These are phyloP conservation scores for Lamellibrachia luymesi DNA, from an alignment of 1,140 invertebrate species.

Conservation along the genomic window DNA sequence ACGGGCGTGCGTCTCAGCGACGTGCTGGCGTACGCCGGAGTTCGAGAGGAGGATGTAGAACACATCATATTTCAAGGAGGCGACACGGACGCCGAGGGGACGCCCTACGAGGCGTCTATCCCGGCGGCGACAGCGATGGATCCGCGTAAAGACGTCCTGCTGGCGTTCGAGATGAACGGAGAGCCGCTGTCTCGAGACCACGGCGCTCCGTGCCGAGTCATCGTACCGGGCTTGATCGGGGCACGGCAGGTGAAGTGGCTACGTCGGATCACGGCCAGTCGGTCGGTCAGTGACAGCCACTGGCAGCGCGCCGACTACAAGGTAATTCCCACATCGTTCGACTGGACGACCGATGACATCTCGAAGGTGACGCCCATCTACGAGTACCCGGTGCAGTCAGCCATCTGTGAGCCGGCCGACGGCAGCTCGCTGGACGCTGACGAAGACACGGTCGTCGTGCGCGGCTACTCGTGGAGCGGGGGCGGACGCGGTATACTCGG, in stretches of 20 bases:
- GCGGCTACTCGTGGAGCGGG: constrained; percentile 95
- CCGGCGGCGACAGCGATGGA: constrained; percentile 82
- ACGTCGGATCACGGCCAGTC: constrained; percentile 74
- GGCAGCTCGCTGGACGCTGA: constrained; percentile 30
- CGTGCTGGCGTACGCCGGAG: constrained; percentile 53
- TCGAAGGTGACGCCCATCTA: constrained; percentile 74
- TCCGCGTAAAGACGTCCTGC: constrained; percentile 75
- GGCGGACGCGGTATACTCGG: constrained; percentile 85
- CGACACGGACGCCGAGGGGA: constrained; percentile 75
- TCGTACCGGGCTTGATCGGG: constrained; percentile 80
- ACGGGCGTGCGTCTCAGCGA: constrained; percentile 70
- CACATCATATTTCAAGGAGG: constrained; percentile 79
- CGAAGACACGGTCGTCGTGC: constrained; percentile 67
- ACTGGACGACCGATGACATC: constrained; percentile 88
- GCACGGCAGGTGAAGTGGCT: constrained; percentile 67
- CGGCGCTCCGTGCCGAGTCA: constrained; percentile 83
- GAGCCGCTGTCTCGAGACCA: constrained; percentile 82
- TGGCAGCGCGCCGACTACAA: constrained; percentile 98
- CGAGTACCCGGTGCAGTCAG: constrained; percentile 91
- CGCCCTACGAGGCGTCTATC: constrained; percentile 87
- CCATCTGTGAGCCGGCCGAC: constrained; percentile 77
- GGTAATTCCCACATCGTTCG: constrained; percentile 71
- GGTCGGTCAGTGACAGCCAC: constrained; percentile 84
- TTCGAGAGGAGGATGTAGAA: constrained; percentile 60
- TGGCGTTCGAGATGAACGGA: constrained; percentile 98